These are phyloP conservation scores for Mimas tiliae DNA, from an alignment of 2,888 invertebrate genomes.

Conservation along the genomic window DNA sequence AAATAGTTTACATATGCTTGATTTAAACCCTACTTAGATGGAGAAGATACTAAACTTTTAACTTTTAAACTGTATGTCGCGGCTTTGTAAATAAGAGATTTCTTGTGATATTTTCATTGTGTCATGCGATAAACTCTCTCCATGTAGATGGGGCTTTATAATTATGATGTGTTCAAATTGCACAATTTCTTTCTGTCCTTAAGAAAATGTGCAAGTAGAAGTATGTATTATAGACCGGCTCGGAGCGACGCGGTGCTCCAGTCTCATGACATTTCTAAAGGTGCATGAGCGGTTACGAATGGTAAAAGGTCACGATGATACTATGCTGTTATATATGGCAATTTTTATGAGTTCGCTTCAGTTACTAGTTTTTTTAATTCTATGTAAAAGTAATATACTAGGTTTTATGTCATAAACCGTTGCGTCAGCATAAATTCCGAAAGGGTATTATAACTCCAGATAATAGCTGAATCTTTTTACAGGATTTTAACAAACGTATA, in stretches of 20 bases:
- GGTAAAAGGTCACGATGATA: slow-evolving; percentile 26
- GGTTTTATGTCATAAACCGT: too few species aligned
- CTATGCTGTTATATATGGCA: slow-evolving; percentile 17
- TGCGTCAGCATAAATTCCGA: too few species aligned
- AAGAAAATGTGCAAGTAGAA: slow-evolving; percentile 4
- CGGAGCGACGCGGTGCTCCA: not conserved
- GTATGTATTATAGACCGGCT: not conserved
- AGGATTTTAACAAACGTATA: too few species aligned
- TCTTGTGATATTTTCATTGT: too few species aligned
- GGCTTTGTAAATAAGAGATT: too few species aligned
- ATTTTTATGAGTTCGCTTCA: not conserved
- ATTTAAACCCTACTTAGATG: too few species aligned
- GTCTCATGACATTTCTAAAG: slow-evolving; percentile 30
- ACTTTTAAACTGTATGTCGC: too few species aligned
- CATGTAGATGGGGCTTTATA: not conserved
- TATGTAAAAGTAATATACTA: too few species aligned
- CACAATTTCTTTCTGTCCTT: not conserved
- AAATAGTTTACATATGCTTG: too few species aligned
- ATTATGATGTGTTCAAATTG: not conserved
- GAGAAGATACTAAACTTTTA: too few species aligned
- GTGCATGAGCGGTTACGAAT: slow-evolving; percentile 21
- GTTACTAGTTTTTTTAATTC: not conserved
- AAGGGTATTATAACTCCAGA: too few species aligned
- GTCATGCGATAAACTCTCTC: not conserved
- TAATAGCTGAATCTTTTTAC: too few species aligned